Percentiles rank a stretch among this genome's conserved stretches.
These are phyloP conservation scores for Suillia variegata DNA, from an alignment of 2,888 invertebrate species.

Conservation along the genomic window DNA sequence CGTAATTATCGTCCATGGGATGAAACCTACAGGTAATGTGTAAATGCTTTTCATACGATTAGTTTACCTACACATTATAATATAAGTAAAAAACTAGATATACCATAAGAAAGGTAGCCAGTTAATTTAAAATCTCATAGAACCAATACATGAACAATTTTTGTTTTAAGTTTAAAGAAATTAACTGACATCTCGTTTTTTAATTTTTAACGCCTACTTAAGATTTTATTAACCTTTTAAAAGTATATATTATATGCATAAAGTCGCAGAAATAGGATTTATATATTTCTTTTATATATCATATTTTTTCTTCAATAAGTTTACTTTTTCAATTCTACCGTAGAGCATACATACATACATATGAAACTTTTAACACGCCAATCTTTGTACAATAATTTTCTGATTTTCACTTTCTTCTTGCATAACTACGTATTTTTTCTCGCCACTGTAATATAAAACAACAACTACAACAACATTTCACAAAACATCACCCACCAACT, in stretches of 20 bases:
- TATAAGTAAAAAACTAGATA: background rate
- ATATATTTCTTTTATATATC: too few relatives aligned
- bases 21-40: conserved; percentile 61
- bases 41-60: too few relatives aligned
- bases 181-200: too few relatives aligned
- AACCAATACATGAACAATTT: too few relatives aligned
- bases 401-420: conserved; percentile 20
- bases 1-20: conserved; percentile 60
- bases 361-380: background rate
- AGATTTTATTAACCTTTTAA: too few relatives aligned
- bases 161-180: too few relatives aligned
- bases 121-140: too few relatives aligned
- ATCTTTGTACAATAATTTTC: conserved; percentile 8
- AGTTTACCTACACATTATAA: too few relatives aligned
- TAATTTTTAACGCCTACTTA: background rate
- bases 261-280: too few relatives aligned
- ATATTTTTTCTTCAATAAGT: too few relatives aligned
- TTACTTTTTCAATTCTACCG: background rate
- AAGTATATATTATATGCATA: too few relatives aligned
- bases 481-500: conserved; percentile 32
- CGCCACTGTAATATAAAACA: conserved; percentile 23
- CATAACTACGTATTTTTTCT: conserved; percentile 7
- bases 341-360: background rate
- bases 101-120: background rate
- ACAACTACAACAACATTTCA: conserved; percentile 29